phyloP scores from a whole-genome alignment of 2,113 vertebrate species.

The Paramormyrops kingsleyae region DNA sequence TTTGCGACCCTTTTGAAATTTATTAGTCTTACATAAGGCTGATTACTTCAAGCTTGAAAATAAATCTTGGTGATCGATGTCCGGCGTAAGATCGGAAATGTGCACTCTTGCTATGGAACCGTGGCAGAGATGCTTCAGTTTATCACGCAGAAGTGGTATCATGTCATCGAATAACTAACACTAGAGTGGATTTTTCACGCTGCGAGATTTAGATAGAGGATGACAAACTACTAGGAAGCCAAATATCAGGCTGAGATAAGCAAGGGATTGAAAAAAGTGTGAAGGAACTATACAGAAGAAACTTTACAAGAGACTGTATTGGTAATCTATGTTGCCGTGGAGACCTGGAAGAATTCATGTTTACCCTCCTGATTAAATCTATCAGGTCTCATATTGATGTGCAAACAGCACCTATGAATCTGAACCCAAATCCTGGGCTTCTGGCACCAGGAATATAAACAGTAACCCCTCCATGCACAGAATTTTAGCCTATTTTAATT shows the following conservation, averaged over 20 bases:
- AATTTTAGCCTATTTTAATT: slow-evolving; percentile 57
- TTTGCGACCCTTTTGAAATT: neutral
- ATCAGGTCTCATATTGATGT: slow-evolving; percentile 62
- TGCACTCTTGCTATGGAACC: neutral
- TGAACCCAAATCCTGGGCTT: slow-evolving; percentile 47
- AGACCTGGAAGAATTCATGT: slow-evolving; percentile 43
- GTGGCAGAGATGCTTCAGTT: neutral
- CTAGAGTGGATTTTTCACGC: neutral
- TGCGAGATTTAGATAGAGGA: neutral
- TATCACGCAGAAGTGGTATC: neutral
- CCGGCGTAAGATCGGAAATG: neutral
- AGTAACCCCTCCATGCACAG: slow-evolving; percentile 43
- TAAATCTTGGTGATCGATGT: neutral
- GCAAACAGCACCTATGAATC: slow-evolving; percentile 64
- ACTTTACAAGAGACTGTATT: neutral
- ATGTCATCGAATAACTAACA: neutral
- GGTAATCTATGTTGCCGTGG: slow-evolving; percentile 14
- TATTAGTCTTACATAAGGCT: neutral
- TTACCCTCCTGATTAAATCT: slow-evolving; percentile 70
- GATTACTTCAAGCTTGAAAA: neutral
- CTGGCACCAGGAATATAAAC: slow-evolving; percentile 62
- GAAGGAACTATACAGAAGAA: neutral
- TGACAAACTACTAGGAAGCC: neutral
- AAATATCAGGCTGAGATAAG: neutral
- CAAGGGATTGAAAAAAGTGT: neutral